Conservation (phyloP, 2,888 invertebrate species). For the Eristalis intricaria region DNA sequence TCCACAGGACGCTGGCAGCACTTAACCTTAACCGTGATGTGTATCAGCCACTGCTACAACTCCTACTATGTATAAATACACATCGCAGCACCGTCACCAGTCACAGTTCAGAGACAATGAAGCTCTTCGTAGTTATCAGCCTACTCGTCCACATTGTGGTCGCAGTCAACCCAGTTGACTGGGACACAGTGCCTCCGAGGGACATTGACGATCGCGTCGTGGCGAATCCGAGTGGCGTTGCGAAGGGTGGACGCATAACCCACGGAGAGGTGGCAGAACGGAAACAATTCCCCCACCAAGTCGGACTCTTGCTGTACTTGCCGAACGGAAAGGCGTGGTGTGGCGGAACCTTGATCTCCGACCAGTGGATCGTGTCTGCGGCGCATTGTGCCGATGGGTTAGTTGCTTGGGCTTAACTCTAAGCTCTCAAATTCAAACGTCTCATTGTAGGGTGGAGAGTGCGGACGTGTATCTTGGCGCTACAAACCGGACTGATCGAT, state of each 20-base stretch:
- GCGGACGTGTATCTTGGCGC: slow-evolving; percentile 75
- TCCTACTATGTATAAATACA: slow-evolving; percentile 2
- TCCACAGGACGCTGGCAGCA: slow-evolving; percentile 13
- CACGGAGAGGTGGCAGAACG: slow-evolving; percentile 75
- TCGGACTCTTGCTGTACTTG: slow-evolving; percentile 75
- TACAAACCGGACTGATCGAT: slow-evolving; percentile 72
- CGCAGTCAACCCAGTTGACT: slow-evolving; percentile 10
- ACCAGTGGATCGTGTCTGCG: slow-evolving; percentile 77
- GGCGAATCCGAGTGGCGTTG: background rate
- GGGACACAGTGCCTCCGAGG: slow-evolving; percentile 39
- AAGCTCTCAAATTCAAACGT: background rate
- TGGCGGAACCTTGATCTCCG: slow-evolving; percentile 77
- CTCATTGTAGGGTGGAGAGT: slow-evolving; percentile 9
- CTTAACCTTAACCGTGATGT: slow-evolving; percentile 15
- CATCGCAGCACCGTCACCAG: background rate
- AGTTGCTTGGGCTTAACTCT: background rate
- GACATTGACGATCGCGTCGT: slow-evolving; percentile 36
- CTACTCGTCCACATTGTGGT: background rate
- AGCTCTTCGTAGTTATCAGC: background rate
- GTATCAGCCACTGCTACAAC: background rate
- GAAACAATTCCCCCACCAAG: slow-evolving; percentile 78
- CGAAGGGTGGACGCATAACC: slow-evolving; percentile 76
- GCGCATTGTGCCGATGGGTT: slow-evolving; percentile 77
- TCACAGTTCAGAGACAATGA: slow-evolving; percentile 7
- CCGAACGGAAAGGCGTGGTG: slow-evolving; percentile 75